These are phyloP conservation scores for Clarias macrocephalus DNA, from an alignment of 2,113 vertebrate species.

Conservation along the genomic window DNA sequence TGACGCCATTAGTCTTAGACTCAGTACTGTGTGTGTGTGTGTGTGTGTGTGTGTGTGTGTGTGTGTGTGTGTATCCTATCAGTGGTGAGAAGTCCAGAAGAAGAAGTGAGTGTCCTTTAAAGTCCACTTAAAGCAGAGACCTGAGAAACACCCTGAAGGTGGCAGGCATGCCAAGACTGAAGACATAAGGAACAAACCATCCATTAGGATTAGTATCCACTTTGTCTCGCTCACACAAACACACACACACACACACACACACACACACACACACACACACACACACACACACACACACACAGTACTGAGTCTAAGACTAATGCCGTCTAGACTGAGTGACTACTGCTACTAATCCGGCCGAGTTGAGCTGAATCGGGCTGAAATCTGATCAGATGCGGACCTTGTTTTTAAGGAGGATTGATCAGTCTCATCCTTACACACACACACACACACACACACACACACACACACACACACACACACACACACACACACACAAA, in stretches of 20 bases:
- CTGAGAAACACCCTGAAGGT: constrained; percentile 25
- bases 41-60: constrained; percentile 12
- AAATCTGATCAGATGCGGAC: not conserved
- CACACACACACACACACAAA: not conserved
- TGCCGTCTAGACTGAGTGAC: constrained; percentile 31
- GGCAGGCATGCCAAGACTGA: constrained; percentile 17
- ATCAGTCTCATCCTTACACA: constrained; percentile 4
- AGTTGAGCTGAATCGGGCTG: constrained; percentile 14
- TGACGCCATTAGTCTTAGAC: constrained; percentile 5
- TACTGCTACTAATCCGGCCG: constrained; percentile 20
- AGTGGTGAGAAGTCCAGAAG: not conserved
- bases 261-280: constrained; percentile 7
- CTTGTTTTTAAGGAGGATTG: not conserved
- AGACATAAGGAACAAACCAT: constrained; percentile 11
- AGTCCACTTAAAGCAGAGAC: not conserved
- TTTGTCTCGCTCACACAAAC: not conserved
- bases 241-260: not conserved
- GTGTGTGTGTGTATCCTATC: not conserved
- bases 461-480: not conserved
- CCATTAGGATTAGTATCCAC: constrained; percentile 33
- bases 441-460: not conserved
- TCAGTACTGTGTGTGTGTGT: constrained; percentile 5
- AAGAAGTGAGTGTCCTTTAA: not conserved
- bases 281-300: constrained; percentile 15
- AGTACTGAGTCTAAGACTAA: constrained; percentile 7